These are phyloP conservation scores for Bibio marci DNA, from an alignment of 2,888 invertebrate species.

Conservation along the genomic window DNA sequence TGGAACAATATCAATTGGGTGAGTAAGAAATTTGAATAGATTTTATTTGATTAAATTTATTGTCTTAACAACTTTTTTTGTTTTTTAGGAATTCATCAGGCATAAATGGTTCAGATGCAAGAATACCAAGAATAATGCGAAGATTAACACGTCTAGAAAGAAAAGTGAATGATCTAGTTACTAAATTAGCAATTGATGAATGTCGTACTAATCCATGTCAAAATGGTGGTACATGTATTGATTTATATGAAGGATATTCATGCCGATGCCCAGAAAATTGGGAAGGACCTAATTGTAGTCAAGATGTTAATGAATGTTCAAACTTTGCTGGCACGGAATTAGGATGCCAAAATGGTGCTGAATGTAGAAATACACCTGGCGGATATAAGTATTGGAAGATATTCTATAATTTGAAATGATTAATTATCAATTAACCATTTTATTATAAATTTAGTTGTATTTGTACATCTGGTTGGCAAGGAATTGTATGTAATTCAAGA, in stretches of 20 bases:
- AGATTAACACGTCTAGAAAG: slow-evolving; percentile 1
- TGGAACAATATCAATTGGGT: no score
- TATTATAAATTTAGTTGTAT: slow-evolving; percentile 58
- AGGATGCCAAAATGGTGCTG: slow-evolving; percentile 83
- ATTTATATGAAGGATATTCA: slow-evolving; percentile 45
- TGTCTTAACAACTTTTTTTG: no score
- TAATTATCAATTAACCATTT: no score
- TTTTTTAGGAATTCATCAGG: no score
- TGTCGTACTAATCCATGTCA: slow-evolving; percentile 61
- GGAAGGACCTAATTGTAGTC: slow-evolving; percentile 44
- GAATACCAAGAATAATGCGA: not conserved
- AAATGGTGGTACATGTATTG: slow-evolving; percentile 69
- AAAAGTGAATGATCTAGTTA: not conserved
- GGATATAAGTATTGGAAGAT: slow-evolving; percentile 47
- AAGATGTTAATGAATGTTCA: slow-evolving; percentile 77
- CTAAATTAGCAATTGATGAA: slow-evolving; percentile 35
- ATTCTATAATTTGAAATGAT: no score
- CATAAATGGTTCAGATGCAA: not conserved
- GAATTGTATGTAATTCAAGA: slow-evolving; percentile 63
- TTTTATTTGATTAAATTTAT: no score
- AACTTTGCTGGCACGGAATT: slow-evolving; percentile 65
- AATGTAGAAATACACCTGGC: slow-evolving; percentile 64
- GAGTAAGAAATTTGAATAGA: no score
- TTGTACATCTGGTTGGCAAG: slow-evolving; percentile 63
- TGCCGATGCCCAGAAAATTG: slow-evolving; percentile 47